These are phyloP conservation scores for Beroe forskalii DNA, from an alignment of 37 sponge, comb jelly and placozoan species.

Conservation along the genomic window DNA sequence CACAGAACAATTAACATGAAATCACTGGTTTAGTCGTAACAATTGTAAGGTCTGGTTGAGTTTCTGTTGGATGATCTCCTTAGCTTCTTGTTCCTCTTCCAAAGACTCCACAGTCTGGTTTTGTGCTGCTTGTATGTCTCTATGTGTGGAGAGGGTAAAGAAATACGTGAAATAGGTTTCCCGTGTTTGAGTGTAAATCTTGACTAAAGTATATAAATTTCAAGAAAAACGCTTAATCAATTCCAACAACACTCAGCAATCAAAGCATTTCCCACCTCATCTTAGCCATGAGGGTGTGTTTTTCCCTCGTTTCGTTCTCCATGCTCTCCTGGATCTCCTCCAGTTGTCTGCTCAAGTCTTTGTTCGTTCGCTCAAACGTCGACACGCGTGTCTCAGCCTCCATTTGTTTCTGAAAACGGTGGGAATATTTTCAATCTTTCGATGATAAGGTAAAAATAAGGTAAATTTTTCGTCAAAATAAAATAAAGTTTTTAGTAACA, in stretches of 20 bases:
- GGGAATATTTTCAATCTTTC: background rate
- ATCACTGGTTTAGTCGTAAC: too few relatives aligned
- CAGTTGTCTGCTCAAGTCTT: conserved; percentile 72
- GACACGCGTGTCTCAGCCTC: conserved; percentile 28
- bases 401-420: conserved; percentile 62
- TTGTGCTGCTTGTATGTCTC: conserved; percentile 45
- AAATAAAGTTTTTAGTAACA: too few relatives aligned
- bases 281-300: background rate
- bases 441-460: too few relatives aligned
- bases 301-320: background rate
- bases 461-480: too few relatives aligned
- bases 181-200: too few relatives aligned
- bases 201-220: too few relatives aligned
- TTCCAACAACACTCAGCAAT: too few relatives aligned
- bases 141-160: too few relatives aligned
- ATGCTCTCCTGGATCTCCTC: conserved; percentile 74
- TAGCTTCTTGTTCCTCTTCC: conserved; percentile 44
- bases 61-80: conserved; percentile 1
- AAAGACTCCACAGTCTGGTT: conserved; percentile 18
- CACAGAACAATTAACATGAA: too few relatives aligned
- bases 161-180: too few relatives aligned
- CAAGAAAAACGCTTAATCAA: too few relatives aligned
- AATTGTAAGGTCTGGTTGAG: background rate
- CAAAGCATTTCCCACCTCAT: too few relatives aligned
- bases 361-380: conserved; percentile 55